Evolutionary conservation across 2,113 vertebrate species (phyloP).

Genomic region (Heptranchias perlo): DNA sequence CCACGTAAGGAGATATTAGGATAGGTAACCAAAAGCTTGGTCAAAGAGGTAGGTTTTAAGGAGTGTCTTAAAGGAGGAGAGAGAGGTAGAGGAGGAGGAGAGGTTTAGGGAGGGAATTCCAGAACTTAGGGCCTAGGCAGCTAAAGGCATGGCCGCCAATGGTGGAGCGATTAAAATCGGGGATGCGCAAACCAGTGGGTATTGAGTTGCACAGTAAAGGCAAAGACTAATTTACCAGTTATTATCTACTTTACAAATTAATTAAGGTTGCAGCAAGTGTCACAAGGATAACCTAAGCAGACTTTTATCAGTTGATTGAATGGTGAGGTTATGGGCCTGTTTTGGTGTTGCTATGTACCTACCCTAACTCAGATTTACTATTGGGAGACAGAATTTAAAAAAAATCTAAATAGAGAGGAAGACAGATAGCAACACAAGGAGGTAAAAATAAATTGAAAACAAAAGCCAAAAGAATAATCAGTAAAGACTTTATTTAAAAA

Average conservation of each 20-base stretch:
- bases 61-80: no score
- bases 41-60: no score
- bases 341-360: background rate
- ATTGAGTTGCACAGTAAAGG: background rate
- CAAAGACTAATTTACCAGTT: background rate
- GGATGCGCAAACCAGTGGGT: no score
- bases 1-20: no score
- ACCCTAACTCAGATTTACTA: background rate
- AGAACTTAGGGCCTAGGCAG: no score
- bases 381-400: background rate
- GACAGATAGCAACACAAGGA: background rate
- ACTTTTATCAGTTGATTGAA: background rate
- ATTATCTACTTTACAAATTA: background rate
- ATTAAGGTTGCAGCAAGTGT: background rate
- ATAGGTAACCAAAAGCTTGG: no score
- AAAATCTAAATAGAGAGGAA: background rate
- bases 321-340: background rate
- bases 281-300: background rate
- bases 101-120: no score
- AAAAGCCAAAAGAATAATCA: background rate
- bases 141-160: no score
- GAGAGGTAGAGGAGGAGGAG: no score
- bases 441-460: background rate
- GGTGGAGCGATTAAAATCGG: no score
- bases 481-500: background rate